These are phyloP conservation scores for Anguilla pacifica DNA, from an alignment of 2,797 vertebrate species.

Conservation along the genomic window DNA sequence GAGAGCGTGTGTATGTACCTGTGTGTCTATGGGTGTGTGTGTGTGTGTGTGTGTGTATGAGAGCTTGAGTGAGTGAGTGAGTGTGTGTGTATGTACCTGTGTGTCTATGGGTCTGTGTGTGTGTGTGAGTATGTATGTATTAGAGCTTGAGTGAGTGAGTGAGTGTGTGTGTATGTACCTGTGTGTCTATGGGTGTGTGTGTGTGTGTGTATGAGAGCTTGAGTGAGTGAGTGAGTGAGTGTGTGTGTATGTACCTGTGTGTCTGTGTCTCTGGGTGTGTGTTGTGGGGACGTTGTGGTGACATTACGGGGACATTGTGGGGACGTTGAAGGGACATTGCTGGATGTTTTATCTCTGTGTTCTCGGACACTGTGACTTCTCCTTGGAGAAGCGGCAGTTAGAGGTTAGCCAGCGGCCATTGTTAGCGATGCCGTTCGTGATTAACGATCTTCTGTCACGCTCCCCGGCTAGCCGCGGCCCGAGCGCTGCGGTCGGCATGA, in stretches of 20 bases:
- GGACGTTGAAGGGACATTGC: background rate
- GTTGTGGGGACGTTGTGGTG: background rate
- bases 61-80: constrained; percentile 15
- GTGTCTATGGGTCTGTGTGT: background rate
- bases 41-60: constrained; percentile 12
- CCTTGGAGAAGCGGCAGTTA: background rate
- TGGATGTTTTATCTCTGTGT: background rate
- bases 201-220: too few species aligned
- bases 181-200: too few species aligned
- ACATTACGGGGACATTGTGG: background rate
- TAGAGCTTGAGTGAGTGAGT: too few species aligned
- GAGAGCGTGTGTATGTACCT: background rate
- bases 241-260: background rate
- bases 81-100: too few species aligned
- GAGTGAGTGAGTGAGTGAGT: background rate
- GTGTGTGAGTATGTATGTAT: background rate
- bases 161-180: too few species aligned
- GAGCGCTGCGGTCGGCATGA: background rate
- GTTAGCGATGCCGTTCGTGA: background rate
- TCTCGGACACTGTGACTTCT: background rate
- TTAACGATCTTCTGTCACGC: background rate
- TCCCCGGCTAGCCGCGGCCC: background rate
- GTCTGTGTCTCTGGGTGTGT: background rate
- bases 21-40: constrained; percentile 1
- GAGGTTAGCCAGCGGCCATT: background rate